Evolutionary conservation across 2,113 vertebrate species (phyloP).

Genomic region (Poicephalus meyeri): DNA sequence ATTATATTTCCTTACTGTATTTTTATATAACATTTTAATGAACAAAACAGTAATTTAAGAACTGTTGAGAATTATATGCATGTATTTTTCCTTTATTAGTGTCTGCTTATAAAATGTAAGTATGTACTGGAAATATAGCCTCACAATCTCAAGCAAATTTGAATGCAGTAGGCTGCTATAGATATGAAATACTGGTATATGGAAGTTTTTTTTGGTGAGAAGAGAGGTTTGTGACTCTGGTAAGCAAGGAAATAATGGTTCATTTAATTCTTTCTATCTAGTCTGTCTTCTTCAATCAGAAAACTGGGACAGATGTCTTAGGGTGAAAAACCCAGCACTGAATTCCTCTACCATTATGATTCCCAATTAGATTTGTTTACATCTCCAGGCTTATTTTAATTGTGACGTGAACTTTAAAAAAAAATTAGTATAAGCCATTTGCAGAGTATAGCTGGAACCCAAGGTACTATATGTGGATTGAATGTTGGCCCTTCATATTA

Average conservation of each 20-base stretch:
- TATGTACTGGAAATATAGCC: background rate
- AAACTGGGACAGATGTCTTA: background rate
- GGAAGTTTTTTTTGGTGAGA: background rate
- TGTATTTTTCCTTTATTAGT: background rate
- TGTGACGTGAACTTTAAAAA: background rate
- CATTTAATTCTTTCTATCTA: background rate
- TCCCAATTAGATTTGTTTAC: background rate
- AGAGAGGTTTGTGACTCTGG: background rate
- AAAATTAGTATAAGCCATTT: background rate
- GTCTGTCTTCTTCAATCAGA: background rate
- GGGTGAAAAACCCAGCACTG: background rate
- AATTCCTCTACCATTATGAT: background rate
- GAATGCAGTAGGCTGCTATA: background rate
- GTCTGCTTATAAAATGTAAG: background rate
- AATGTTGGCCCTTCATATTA: background rate
- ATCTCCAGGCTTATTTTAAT: background rate
- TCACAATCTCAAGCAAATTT: background rate
- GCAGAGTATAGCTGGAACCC: background rate
- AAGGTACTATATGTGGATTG: background rate
- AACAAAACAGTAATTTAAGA: background rate
- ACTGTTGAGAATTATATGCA: background rate
- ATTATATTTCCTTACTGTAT: background rate
- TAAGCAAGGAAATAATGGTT: background rate
- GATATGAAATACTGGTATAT: background rate
- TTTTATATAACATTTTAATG: background rate